Conservation (phyloP, 2,797 vertebrate genomes). For the Microctenopoma stevenorrisi region DNA sequence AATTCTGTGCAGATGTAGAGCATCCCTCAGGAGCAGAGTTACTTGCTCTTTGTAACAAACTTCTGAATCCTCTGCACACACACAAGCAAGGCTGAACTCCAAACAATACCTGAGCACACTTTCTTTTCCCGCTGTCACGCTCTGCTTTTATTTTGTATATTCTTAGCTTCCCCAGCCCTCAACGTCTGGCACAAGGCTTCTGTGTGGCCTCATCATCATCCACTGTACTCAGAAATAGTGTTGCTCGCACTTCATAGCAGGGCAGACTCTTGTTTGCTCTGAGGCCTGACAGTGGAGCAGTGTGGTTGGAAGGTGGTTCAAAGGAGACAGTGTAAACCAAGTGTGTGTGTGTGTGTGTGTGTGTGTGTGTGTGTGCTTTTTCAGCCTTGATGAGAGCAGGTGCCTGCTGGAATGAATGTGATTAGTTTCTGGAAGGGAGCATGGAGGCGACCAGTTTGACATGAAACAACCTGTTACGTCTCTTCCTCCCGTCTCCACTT, state of each 20-base stretch:
- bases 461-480: conserved; percentile 67
- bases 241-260: conserved; percentile 61
- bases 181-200: conserved; percentile 70
- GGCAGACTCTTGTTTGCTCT: conserved; percentile 61
- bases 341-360: conserved; percentile 14
- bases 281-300: conserved; percentile 68
- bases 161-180: conserved; percentile 70
- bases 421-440: conserved; percentile 57
- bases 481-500: conserved; percentile 41
- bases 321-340: conserved; percentile 49
- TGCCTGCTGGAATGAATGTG: conserved; percentile 64
- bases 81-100: conserved; percentile 54
- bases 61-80: conserved; percentile 67
- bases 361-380: conserved; percentile 11
- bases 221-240: conserved; percentile 72
- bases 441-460: conserved; percentile 62
- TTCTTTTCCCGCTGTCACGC: conserved; percentile 68
- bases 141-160: conserved; percentile 71
- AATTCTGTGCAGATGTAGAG: conserved; percentile 62
- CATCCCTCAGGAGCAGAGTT: conserved; percentile 68
- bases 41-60: conserved; percentile 72
- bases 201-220: conserved; percentile 72
- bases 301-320: conserved; percentile 61
- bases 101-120: conserved; percentile 69
- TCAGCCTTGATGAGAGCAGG: conserved; percentile 56